phyloP scores from a whole-genome alignment of 2,888 invertebrate genomes.

The Pollenia angustigena region DNA sequence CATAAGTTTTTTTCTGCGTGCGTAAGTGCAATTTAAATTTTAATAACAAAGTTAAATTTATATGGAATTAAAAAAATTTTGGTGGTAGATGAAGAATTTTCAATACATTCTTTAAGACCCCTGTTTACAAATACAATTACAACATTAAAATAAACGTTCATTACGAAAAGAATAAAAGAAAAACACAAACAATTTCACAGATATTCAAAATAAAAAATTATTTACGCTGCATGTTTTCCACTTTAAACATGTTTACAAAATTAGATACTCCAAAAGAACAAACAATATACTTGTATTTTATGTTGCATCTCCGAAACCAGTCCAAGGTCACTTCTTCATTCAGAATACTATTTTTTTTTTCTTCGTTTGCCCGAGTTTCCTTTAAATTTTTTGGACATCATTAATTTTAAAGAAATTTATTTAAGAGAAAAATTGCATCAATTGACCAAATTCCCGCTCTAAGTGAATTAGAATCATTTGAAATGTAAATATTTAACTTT shows the following conservation, averaged over 20 bases:
- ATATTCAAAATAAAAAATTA: conserved; percentile 24
- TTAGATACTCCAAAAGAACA: neutral
- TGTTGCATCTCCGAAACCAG: neutral
- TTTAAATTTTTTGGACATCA: neutral
- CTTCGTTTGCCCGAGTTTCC: neutral
- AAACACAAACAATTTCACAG: neutral
- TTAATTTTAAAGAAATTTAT: conserved; percentile 17
- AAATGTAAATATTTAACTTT: conserved; percentile 6
- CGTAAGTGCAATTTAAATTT: no score
- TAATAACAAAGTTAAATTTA: no score
- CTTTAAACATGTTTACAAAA: conserved; percentile 33
- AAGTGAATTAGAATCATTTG: neutral
- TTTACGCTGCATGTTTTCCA: conserved; percentile 29
- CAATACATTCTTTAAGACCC: conserved; percentile 8
- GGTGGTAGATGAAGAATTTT: neutral
- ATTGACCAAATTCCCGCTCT: neutral
- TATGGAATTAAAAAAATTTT: neutral
- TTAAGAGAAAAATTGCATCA: conserved; percentile 3
- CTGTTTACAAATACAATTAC: neutral
- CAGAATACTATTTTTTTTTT: neutral
- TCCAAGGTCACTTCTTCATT: conserved; percentile 36
- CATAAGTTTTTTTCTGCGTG: no score
- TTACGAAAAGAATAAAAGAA: conserved; percentile 6
- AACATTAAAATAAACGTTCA: neutral
- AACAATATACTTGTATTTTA: no score